Evolutionary conservation across 2,888 invertebrate genomes (phyloP).

Genomic region (Stenotaenia linearis): DNA sequence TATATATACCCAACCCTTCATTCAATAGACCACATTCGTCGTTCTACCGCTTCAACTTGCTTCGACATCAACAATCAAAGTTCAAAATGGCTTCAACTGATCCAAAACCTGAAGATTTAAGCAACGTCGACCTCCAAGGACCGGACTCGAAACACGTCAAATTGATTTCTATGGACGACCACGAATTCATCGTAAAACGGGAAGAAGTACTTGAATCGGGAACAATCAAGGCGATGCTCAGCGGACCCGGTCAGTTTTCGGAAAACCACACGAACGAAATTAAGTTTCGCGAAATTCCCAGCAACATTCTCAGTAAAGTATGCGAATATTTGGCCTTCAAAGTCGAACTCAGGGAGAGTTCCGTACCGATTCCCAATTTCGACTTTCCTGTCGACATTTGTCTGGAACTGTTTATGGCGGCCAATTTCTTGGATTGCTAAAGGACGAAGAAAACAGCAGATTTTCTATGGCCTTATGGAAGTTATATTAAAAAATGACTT

Average conservation of each 20-base stretch:
- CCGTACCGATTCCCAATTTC: not conserved
- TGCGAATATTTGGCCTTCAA: slow-evolving; percentile 55
- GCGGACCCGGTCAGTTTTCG: slow-evolving; percentile 52
- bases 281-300: slow-evolving; percentile 54
- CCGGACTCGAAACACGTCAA: slow-evolving; percentile 54
- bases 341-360: slow-evolving; percentile 43
- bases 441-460: too few relatives aligned
- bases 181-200: slow-evolving; percentile 53
- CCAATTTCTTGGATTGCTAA: not conserved
- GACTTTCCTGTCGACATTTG: not conserved
- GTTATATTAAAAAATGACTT: too few relatives aligned
- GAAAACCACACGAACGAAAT: slow-evolving; percentile 55
- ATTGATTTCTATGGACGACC: slow-evolving; percentile 52
- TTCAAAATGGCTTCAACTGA: too few relatives aligned
- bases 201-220: slow-evolving; percentile 53
- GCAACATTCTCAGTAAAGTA: slow-evolving; percentile 54
- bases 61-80: too few relatives aligned
- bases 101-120: too few relatives aligned
- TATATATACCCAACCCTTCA: too few relatives aligned
- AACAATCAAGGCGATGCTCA: slow-evolving; percentile 52
- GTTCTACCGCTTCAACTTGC: too few relatives aligned
- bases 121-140: too few relatives aligned
- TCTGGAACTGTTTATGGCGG: not conserved
- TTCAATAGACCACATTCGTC: too few relatives aligned
- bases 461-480: too few relatives aligned